A percentile compares a stretch with the other conserved stretches of the same genome.
These are phyloP conservation scores for Gavia stellata DNA, from an alignment of 2,113 vertebrate genomes.

Conservation along the genomic window DNA sequence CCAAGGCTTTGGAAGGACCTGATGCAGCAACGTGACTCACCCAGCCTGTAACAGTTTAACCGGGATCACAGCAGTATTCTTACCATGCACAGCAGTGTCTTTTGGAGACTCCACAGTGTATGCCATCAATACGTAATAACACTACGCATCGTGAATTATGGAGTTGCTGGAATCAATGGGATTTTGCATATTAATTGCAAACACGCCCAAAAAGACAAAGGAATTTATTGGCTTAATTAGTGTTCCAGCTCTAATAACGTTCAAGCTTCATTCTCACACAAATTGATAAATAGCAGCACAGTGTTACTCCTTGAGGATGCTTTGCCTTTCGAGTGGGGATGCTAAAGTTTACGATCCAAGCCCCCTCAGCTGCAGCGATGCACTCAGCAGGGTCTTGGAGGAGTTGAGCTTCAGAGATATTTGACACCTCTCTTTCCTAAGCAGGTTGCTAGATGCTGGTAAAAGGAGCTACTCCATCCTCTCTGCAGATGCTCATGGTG, in stretches of 20 bases:
- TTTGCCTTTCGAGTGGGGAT: background rate
- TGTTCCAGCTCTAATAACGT: conserved; percentile 20
- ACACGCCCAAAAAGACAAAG: conserved; percentile 22
- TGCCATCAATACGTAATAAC: conserved; percentile 34
- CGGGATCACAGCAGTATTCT: conserved; percentile 32
- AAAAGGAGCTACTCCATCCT: background rate
- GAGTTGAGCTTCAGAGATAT: background rate
- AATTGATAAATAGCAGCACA: conserved; percentile 9
- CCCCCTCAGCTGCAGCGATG: background rate
- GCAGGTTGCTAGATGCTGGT: background rate
- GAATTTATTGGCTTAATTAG: conserved; percentile 59
- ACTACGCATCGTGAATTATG: background rate
- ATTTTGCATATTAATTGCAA: conserved; percentile 69
- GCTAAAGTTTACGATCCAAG: background rate
- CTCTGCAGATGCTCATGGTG: background rate
- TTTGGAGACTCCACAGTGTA: background rate
- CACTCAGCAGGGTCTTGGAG: background rate
- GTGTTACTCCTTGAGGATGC: background rate
- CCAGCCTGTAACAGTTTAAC: background rate
- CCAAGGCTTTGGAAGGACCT: background rate
- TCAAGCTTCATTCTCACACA: conserved; percentile 11
- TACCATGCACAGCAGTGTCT: conserved; percentile 23
- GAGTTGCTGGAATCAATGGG: conserved; percentile 31
- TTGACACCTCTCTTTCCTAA: background rate
- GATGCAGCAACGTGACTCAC: background rate